Percentiles rank a stretch among this genome's conserved stretches.
phyloP scores from a whole-genome alignment of 2,797 vertebrate species.

The Oryzias sinensis region DNA sequence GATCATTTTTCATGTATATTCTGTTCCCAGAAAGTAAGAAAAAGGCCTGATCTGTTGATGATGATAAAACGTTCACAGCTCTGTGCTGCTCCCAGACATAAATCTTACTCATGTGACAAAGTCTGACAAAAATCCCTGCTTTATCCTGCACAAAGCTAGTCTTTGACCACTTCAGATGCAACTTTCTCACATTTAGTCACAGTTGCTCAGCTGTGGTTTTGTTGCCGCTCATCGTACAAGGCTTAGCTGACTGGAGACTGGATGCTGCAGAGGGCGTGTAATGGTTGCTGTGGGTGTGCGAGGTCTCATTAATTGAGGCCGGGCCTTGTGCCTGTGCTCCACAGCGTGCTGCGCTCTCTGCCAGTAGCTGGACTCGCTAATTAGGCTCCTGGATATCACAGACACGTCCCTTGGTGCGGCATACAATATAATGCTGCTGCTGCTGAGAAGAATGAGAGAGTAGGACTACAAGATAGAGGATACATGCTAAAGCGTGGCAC shows the following conservation, averaged over 20 bases:
- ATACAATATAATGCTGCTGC: constrained; percentile 57
- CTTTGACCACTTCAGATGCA: constrained; percentile 36
- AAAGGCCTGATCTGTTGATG: constrained; percentile 34
- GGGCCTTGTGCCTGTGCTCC: constrained; percentile 66
- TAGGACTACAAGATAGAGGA: constrained; percentile 19
- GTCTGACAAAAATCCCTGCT: constrained; percentile 31
- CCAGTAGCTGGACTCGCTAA: constrained; percentile 78
- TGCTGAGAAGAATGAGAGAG: constrained; percentile 34
- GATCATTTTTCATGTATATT: constrained; percentile 33
- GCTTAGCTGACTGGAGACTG: constrained; percentile 53
- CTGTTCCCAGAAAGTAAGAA: constrained; percentile 35
- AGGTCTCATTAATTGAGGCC: constrained; percentile 79
- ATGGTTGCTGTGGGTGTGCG: constrained; percentile 67
- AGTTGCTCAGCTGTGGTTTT: constrained; percentile 49
- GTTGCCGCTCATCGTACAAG: constrained; percentile 33
- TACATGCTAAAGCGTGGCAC: constrained; percentile 14
- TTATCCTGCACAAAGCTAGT: constrained; percentile 40
- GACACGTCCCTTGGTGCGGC: constrained; percentile 68
- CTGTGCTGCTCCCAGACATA: constrained; percentile 32
- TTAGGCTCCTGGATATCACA: constrained; percentile 79
- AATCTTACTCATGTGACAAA: constrained; percentile 54
- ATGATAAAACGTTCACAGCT: constrained; percentile 33
- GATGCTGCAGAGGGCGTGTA: constrained; percentile 64
- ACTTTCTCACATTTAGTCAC: constrained; percentile 47
- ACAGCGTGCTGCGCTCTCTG: constrained; percentile 63